Conservation (phyloP, 2,888 invertebrate genomes). For the Pterostichus madidus region DNA sequence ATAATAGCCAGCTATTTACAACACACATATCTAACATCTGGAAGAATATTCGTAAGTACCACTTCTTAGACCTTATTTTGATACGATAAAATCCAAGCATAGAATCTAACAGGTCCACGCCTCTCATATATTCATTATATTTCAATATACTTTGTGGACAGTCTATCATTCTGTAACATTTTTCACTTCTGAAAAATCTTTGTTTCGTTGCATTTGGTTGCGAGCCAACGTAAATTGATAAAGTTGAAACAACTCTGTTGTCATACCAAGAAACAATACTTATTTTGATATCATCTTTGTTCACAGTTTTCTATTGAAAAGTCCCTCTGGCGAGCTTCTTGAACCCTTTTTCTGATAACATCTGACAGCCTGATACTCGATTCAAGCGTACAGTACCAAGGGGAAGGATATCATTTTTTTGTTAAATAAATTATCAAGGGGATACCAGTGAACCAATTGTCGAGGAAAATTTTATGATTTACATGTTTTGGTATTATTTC, state of each 20-base stretch:
- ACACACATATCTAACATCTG: constrained; percentile 68
- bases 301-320: not conserved
- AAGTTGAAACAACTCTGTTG: constrained; percentile 71
- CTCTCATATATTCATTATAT: constrained; percentile 74
- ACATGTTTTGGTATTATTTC: too few relatives aligned
- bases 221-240: constrained; percentile 71
- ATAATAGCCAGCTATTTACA: constrained; percentile 68
- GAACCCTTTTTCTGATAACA: constrained; percentile 12
- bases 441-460: too few relatives aligned
- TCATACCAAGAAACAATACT: constrained; percentile 71
- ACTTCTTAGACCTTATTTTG: constrained; percentile 72
- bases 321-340: constrained; percentile 16
- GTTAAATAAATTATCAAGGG: too few relatives aligned
- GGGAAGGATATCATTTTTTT: too few relatives aligned
- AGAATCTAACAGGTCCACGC: constrained; percentile 73
- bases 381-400: too few relatives aligned
- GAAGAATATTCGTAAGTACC: constrained; percentile 73
- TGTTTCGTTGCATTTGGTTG: constrained; percentile 71
- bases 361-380: not conserved
- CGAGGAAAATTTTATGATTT: too few relatives aligned
- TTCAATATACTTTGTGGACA: constrained; percentile 73
- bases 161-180: constrained; percentile 72
- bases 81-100: constrained; percentile 67
- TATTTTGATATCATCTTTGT: constrained; percentile 61
- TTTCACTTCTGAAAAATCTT: constrained; percentile 72